A percentile compares a stretch with the other conserved stretches of the same genome.
Conservation (phyloP, 2,797 vertebrate genomes). For the Bradypus variegatus region DNA sequence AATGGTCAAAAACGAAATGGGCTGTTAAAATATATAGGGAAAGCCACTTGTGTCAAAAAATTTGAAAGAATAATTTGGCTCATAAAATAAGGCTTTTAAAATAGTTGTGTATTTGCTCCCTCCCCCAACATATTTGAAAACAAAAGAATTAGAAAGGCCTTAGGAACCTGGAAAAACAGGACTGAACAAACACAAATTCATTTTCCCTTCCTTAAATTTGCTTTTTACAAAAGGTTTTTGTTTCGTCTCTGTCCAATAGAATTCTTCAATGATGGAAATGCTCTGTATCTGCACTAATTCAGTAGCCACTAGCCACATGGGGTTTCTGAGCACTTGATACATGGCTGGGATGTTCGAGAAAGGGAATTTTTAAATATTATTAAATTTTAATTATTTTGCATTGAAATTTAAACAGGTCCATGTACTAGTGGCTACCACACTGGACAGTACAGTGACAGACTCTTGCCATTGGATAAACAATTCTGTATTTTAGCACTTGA, state of each 20-base stretch:
- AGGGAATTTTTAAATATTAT: not conserved
- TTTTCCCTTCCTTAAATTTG: not conserved
- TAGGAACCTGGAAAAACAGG: not conserved
- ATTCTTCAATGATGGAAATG: no score
- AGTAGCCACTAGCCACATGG: not conserved
- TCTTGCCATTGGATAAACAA: not conserved
- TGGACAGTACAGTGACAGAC: not conserved
- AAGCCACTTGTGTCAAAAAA: not conserved
- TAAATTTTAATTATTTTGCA: not conserved
- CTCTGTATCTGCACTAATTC: no score
- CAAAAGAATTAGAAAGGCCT: not conserved
- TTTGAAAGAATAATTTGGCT: not conserved
- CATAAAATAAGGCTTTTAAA: not conserved
- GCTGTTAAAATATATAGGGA: not conserved
- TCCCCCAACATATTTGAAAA: not conserved
- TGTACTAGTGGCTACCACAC: not conserved
- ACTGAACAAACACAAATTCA: not conserved
- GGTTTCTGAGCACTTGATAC: not conserved
- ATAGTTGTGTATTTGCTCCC: not conserved
- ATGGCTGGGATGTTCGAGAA: not conserved
- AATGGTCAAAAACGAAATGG: not conserved
- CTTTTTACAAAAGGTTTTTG: fast-evolving
- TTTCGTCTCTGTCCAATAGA: not conserved
- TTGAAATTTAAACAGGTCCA: not conserved
- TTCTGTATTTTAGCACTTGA: not conserved